Base-by-base conservation (phyloP, 1,140 invertebrate species). In the Diprion similis region DNA sequence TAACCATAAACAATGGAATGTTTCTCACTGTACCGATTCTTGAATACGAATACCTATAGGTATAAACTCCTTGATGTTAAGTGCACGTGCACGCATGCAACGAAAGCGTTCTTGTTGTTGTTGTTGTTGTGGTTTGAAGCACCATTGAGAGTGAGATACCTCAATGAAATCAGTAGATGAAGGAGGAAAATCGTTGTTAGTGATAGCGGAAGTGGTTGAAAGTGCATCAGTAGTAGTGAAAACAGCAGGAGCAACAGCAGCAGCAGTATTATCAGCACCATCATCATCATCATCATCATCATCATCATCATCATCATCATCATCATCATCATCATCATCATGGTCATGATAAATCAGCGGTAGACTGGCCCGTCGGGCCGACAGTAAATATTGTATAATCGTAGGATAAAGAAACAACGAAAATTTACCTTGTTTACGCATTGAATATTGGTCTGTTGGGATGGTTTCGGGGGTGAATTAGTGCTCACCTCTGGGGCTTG, bases 401-500 rank as follows among this genome's bases (percentile, higher is more conserved):
- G 24, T 37, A 37, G 24, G 24, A 37, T 37, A 37, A 37, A 37
- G 24, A 37, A 37, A 37, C 11, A 17, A 11, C 66, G 66, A 68
- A 17, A 68, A 45, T 11, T 68, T 45, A 68, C 66, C 37, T 68
- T 45, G 15, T 68, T 19, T 45, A 45, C 66, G 66, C 17, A 18
- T 68, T 45, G 51, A 59, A 59, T 59, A 59, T 11, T 59, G 51
- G 81, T 84, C 77, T 76, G 77, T 74, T 82, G 82, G 83, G 85
- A 81, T 83, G 81, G 82, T 81, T 82, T 74, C 82, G 78, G 76
- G 76, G 64, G 48, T 80, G 75, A 66, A 82, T 86, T 88, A 87
- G 84, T 87, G 86, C 87, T 88, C 87, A 88, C 87, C 87, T 88
- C 87, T 86, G 80, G 86, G 86, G 80, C 87, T 87, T 78, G 83